These are phyloP conservation scores for Euphysa ruthae DNA, from an alignment of 30 jellyfish, hydroid and myxozoan species.

Conservation along the genomic window DNA sequence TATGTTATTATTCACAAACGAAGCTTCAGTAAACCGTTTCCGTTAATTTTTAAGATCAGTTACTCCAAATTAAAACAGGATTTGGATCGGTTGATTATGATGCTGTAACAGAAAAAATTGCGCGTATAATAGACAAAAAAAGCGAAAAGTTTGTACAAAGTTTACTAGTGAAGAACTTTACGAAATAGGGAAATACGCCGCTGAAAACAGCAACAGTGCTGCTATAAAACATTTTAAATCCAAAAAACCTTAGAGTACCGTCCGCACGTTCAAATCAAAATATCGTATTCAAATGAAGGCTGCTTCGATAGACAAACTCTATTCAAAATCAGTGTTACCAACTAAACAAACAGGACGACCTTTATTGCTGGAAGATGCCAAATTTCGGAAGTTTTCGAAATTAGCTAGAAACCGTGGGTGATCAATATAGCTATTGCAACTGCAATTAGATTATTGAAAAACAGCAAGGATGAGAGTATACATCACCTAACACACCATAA, in stretches of 20 bases:
- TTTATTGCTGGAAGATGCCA: not conserved
- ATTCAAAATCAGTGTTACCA: not conserved
- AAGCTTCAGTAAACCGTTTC: too few species aligned
- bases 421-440: conserved; percentile 4
- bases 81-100: not conserved
- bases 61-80: not conserved
- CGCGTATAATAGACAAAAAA: not conserved
- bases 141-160: not conserved
- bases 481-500: conserved; percentile 12
- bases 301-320: conserved; percentile 13
- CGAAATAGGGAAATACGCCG: not conserved
- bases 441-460: conserved; percentile 7
- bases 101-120: not conserved
- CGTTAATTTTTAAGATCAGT: too few species aligned
- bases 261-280: not conserved
- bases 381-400: not conserved
- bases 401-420: not conserved
- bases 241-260: not conserved
- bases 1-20: too few species aligned
- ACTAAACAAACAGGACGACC: not conserved
- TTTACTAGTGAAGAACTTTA: not conserved
- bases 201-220: conserved; percentile 2
- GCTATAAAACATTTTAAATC: conserved; percentile 7
- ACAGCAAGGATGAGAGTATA: conserved; percentile 8
- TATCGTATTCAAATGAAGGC: conserved; percentile 5